Percentiles rank a stretch among this genome's conserved stretches.
Conservation (phyloP, 2,888 invertebrate species). For the Caradrina clavipalpis region DNA sequence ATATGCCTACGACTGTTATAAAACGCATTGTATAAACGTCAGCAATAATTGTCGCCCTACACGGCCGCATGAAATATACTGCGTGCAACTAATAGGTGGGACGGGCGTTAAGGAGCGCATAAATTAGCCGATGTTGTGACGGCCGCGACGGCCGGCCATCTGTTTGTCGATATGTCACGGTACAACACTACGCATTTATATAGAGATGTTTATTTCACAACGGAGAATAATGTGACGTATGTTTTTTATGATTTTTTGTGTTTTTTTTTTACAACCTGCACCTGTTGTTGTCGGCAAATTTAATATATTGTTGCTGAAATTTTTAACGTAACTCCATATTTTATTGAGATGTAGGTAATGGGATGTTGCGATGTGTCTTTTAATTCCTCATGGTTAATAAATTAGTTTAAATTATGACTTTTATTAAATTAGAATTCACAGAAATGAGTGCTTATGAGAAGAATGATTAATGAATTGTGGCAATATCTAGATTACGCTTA, state of each 20-base stretch:
- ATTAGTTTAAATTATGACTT: constrained; percentile 48
- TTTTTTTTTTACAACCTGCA: constrained; percentile 40
- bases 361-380: constrained; percentile 36
- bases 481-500: constrained; percentile 41
- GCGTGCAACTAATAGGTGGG: constrained; percentile 90
- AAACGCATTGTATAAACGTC: constrained; percentile 66
- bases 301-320: constrained; percentile 55
- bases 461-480: constrained; percentile 51
- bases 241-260: constrained; percentile 59
- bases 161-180: constrained; percentile 90
- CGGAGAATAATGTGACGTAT: constrained; percentile 57
- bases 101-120: constrained; percentile 89
- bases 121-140: constrained; percentile 90
- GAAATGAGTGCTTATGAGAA: constrained; percentile 38
- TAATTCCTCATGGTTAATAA: constrained; percentile 44
- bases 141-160: constrained; percentile 84
- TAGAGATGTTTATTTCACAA: constrained; percentile 72
- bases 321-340: constrained; percentile 52
- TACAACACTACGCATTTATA: constrained; percentile 77
- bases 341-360: constrained; percentile 54
- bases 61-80: constrained; percentile 83
- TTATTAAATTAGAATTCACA: constrained; percentile 48
- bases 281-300: constrained; percentile 60
- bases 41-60: constrained; percentile 78
- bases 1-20: constrained; percentile 63